Evolutionary conservation across 2,113 vertebrate species (phyloP), one percentile per base, ranked within the genome.

Genomic region (Nycticebus coucang): DNA sequence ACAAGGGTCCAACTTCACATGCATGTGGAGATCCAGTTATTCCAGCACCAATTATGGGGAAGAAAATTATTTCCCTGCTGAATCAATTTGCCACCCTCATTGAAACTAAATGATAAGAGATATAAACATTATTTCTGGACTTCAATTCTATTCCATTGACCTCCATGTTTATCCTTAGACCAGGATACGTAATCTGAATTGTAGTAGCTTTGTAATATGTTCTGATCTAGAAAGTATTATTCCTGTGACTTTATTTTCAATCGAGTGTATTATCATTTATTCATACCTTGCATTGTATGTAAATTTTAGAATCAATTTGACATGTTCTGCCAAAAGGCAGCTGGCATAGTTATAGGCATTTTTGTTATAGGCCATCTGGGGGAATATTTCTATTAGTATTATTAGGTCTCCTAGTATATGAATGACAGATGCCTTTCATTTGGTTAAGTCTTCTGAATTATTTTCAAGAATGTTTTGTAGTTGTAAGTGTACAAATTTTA

Each of bases 301-400:
- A 26, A 50, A 89, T 88, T 87, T 85, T 89, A 85, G 50, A 89
- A 89, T 92, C 33, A 53, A 41, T 74, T 74, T 74, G 35, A 74
- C 1, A 60, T 55, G 82, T 83, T 78, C 19, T 68, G 7, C 18
- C 72, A 45, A 84, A 80, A 88, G 26, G 11, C 22, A 84, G 15
- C 24, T 14, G 2, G 4, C 0, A 75, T 89, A 82, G 74, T n/a
- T 72, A n/a, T 19, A 53, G 28, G 2, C 2, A 66, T 80, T 71
- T 71, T 21, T 88, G 4, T 84, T 88, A 12, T 80, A 57, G 19
- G 50, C 7, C 5, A 62, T 74, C 79, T 66, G 4, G 14, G 2
- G 10, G 19, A 11, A 12, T 64, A 78, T 33, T 21, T 3, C 7
- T 68, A 78, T 96, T 87, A 55, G 50, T 21, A 87, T 68, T 22